Base-by-base conservation (phyloP, 2,113 vertebrate species). In the Parus major region DNA sequence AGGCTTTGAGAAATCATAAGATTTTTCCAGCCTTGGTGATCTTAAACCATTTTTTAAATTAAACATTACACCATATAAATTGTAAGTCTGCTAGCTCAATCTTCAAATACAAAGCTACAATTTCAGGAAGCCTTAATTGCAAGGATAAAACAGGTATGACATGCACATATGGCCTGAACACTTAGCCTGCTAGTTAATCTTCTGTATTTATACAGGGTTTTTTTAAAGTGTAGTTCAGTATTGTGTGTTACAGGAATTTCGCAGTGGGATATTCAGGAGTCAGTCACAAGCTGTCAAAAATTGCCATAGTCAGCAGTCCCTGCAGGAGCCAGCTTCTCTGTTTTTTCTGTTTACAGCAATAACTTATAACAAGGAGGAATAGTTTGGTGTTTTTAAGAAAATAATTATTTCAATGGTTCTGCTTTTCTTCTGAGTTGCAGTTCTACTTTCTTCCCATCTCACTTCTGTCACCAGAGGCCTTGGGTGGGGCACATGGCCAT, bases 161-260 rank as follows among this genome's bases (percentile, higher is more conserved):
- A 36, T 57, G 59, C 60, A 29, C 75, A 86, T 90, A 68, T 87
- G 70, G 84, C 65, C 68, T 57, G 60, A 89, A 82, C 39, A 23
- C 61, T 93, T 94, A 87, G 42, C 78, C 88, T 86, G 61, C 60
- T 83, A 57, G 88, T 95, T 95, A 94, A 95, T 97, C 95, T 91
- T 89, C 60, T 46, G 69, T 86, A 41, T 88, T 93, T 83, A 42
- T 77, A 83, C 70, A 78, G 71, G 23, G 75, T 93, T 65, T 86
- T 96, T 96, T 90, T 60, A 83, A 93, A 95, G 72, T 15, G 3
- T 88, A 91, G 90, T 86, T 94, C 81, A 95, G 50, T 95, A 66
- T 84, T 53, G 50, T 83, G 80, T 68, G 69, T 82, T 93, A 55
- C 64, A 90, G 69, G 75, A 88, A 91, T 91, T 73, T 95, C 3